Evolutionary conservation across 2,797 vertebrate species (phyloP).

Genomic region (Dryobates pubescens): DNA sequence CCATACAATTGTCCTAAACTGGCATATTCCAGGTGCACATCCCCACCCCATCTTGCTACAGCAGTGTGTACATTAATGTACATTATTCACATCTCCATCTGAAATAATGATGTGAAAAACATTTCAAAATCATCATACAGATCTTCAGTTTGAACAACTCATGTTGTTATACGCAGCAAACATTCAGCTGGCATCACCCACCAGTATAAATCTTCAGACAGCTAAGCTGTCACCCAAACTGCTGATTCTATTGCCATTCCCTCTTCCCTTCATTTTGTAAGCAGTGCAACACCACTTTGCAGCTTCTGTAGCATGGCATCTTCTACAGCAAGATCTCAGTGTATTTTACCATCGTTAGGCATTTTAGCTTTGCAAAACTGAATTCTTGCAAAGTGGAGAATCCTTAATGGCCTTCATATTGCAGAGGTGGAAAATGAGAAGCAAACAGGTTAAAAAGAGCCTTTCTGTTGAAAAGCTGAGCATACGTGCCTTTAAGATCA

Average conservation of each 20-base stretch:
- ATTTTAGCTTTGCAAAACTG: not conserved
- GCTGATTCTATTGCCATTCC: not conserved
- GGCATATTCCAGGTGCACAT: not conserved
- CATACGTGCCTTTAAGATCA: no score
- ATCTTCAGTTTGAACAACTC: not conserved
- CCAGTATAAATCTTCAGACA: not conserved
- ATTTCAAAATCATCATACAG: not conserved
- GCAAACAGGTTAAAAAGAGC: not conserved
- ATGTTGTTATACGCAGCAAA: not conserved
- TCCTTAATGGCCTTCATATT: not conserved
- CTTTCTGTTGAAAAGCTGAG: not conserved
- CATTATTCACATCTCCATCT: no score
- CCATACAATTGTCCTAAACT: not conserved
- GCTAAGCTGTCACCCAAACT: not conserved
- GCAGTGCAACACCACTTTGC: not conserved
- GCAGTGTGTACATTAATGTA: not conserved
- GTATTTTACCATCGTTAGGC: not conserved
- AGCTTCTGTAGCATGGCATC: not conserved
- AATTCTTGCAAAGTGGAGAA: not conserved
- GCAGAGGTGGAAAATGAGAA: not conserved
- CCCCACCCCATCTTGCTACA: not conserved
- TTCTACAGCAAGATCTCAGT: not conserved
- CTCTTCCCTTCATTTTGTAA: not conserved
- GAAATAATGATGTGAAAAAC: not conserved
- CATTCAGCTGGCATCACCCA: not conserved